Evolutionary conservation across 2,797 vertebrate genomes (phyloP), one percentile per base, ranked within the genome.

Genomic region (Cichlasoma orientale): DNA sequence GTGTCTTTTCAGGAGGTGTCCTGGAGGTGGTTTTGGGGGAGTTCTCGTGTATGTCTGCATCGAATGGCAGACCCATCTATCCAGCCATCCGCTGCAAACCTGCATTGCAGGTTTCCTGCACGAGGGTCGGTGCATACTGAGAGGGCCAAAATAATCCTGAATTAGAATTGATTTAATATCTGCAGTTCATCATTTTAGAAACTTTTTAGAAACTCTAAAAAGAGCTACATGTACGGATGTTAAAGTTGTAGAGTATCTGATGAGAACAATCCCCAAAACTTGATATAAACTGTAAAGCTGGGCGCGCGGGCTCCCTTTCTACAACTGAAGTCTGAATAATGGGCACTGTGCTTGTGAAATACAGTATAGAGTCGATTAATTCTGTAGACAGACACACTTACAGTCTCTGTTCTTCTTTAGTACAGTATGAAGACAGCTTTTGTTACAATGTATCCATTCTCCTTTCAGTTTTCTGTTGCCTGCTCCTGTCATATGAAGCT

Each of bases 401-500:
- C n/a, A 55, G 25, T 19, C 27, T 79, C 19, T 59, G 8, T 53
- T 77, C 25, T 25, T 53, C 9, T 29, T 41, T 69, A 50, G 56
- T 19, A 71, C 21, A 27, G 23, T 9, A 61, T 61, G 19, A 82
- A 57, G 41, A 36, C 11, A 72, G 70, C 50, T 84, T 74, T 57
- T 72, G 25, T 68, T 47, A 11, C 19, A 75, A 27, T 36, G 25
- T 33, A 77, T 25, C 56, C 31, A 59, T 59, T 78, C 25, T 74
- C 50, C 56, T 66, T 21, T 33, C 31, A 61, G 29, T 21, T 29
- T 36, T 72, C 29, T 54, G 21, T 54, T 78, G 53, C 59, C 44
- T 57, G 23, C 55, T 82, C 21, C 73, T 77, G 78, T 73, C 74
- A 75, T 72, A 75, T 33, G 33, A 72, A 61, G 31, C 55, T 8